A percentile compares a stretch with the other conserved stretches of the same genome.
phyloP scores from a whole-genome alignment of 2,113 vertebrate species.

The Hiodon alosoides region DNA sequence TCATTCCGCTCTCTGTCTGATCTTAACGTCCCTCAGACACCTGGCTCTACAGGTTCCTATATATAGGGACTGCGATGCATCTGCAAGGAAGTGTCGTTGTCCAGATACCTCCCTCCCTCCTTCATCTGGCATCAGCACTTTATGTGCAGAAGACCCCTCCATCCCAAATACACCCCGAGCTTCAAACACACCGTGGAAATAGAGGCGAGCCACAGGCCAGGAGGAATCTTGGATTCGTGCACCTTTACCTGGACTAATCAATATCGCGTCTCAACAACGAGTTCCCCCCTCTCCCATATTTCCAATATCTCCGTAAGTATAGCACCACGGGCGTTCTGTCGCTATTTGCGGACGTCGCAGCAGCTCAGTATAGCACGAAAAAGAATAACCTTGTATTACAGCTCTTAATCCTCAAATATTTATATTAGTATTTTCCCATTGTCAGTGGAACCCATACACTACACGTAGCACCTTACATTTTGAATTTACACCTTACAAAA shows the following conservation, averaged over 20 bases:
- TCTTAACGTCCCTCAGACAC: conserved; percentile 19
- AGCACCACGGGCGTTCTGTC: background rate
- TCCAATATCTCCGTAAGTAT: conserved; percentile 13
- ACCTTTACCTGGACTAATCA: conserved; percentile 28
- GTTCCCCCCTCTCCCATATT: background rate
- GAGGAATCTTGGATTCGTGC: conserved; percentile 30
- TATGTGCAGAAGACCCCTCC: conserved; percentile 46
- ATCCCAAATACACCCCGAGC: conserved; percentile 31
- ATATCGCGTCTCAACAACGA: conserved; percentile 24
- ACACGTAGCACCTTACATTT: background rate
- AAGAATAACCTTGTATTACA: background rate
- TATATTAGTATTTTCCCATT: no score
- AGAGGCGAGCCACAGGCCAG: conserved; percentile 40
- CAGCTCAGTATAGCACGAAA: background rate
- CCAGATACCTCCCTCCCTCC: conserved; percentile 46
- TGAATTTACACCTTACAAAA: no score
- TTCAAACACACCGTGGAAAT: conserved; percentile 47
- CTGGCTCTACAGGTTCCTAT: conserved; percentile 53
- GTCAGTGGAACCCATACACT: no score
- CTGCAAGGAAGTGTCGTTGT: conserved; percentile 47
- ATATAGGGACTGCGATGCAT: conserved; percentile 66
- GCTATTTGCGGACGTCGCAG: background rate
- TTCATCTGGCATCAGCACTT: conserved; percentile 59
- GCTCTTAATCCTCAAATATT: background rate
- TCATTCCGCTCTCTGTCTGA: background rate